Evolutionary conservation across 1,140 invertebrate genomes (phyloP).

Genomic region (Probaryconus sp.): DNA sequence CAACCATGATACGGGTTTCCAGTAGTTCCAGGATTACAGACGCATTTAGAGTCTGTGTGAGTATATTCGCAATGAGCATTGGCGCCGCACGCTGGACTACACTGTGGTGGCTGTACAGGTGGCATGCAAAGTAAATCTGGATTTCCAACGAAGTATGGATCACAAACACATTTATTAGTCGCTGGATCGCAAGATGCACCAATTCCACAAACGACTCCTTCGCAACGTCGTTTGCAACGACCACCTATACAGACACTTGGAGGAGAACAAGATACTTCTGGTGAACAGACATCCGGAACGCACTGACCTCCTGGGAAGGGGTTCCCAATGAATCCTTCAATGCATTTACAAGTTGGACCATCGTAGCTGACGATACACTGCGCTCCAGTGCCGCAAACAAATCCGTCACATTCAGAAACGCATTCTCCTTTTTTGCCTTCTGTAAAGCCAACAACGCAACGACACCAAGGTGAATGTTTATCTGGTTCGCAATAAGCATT

Average conservation of each 20-base stretch:
- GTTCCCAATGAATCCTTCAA: slow-evolving; percentile 90
- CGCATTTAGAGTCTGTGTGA: slow-evolving; percentile 84
- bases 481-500: slow-evolving; percentile 93
- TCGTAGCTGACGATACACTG: slow-evolving; percentile 91
- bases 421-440: slow-evolving; percentile 88
- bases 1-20: slow-evolving; percentile 94
- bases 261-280: slow-evolving; percentile 85
- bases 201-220: slow-evolving; percentile 89
- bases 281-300: slow-evolving; percentile 87
- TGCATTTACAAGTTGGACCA: slow-evolving; percentile 92
- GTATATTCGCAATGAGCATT: slow-evolving; percentile 94
- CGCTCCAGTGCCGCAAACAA: slow-evolving; percentile 88
- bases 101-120: slow-evolving; percentile 87
- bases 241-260: slow-evolving; percentile 90
- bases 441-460: slow-evolving; percentile 88
- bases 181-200: slow-evolving; percentile 88
- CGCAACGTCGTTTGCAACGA: slow-evolving; percentile 90
- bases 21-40: slow-evolving; percentile 88
- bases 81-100: slow-evolving; percentile 86
- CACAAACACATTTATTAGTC: slow-evolving; percentile 90
- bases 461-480: slow-evolving; percentile 92
- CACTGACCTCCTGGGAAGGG: slow-evolving; percentile 93
- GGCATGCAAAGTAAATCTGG: slow-evolving; percentile 93
- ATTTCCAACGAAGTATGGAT: slow-evolving; percentile 92
- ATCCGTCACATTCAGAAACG: slow-evolving; percentile 88